A percentile compares a stretch with the other conserved stretches of the same genome.
phyloP scores from a whole-genome alignment of 2,888 invertebrate genomes.

The Zhengitettix transpicula region DNA sequence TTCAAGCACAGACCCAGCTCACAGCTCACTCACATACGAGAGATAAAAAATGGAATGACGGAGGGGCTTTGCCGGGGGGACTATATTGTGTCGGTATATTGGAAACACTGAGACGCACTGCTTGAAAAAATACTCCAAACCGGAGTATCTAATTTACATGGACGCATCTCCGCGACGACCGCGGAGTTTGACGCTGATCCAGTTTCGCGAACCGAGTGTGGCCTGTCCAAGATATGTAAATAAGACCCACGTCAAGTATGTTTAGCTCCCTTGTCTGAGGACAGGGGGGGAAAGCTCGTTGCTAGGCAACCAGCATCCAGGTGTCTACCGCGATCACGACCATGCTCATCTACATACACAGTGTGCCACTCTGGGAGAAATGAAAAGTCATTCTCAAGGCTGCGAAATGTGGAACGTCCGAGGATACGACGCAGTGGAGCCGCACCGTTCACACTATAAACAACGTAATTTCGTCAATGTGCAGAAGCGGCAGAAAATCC shows the following conservation, averaged over 20 bases:
- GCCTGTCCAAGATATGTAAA: not conserved
- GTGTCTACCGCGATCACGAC: too few species aligned
- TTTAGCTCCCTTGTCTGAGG: not conserved
- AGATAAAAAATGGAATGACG: not conserved
- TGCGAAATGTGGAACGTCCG: too few species aligned
- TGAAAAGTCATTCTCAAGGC: too few species aligned
- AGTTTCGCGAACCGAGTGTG: too few species aligned
- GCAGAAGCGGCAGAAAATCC: too few species aligned
- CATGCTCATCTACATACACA: too few species aligned
- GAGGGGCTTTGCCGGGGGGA: not conserved
- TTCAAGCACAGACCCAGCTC: not conserved
- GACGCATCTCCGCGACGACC: not conserved
- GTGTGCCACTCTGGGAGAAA: too few species aligned
- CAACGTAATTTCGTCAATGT: too few species aligned
- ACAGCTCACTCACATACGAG: not conserved
- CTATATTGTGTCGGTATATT: not conserved
- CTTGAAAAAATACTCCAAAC: not conserved
- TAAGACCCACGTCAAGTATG: not conserved
- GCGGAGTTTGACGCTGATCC: not conserved
- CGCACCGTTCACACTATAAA: too few species aligned
- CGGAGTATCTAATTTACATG: too few species aligned
- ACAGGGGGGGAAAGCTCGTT: not conserved
- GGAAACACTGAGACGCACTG: not conserved
- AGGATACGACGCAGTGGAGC: too few species aligned
- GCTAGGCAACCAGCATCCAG: not conserved